phyloP scores from a whole-genome alignment of 2,888 invertebrate genomes.

The Norana najaformis region DNA sequence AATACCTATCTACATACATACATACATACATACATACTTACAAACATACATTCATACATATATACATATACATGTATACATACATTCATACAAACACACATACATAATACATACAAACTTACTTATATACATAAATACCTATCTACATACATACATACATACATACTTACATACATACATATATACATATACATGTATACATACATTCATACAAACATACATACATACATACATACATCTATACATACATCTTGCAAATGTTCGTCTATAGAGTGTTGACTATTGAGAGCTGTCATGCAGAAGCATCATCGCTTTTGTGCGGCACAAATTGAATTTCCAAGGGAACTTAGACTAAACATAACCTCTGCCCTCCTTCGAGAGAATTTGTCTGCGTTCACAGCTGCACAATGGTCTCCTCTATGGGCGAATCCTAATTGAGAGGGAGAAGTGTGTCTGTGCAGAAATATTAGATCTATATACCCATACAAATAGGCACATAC shows the following conservation, averaged over 20 bases:
- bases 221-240: too few relatives aligned
- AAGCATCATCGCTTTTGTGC: constrained; percentile 1
- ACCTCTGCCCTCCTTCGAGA: neutral
- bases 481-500: neutral
- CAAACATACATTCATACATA: neutral
- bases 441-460: neutral
- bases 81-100: neutral
- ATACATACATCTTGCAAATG: neutral
- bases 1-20: neutral
- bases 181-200: neutral
- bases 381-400: neutral
- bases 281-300: neutral
- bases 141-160: neutral
- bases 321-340: neutral
- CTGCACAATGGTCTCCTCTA: neutral
- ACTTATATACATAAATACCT: neutral
- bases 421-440: neutral
- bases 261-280: neutral
- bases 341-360: neutral
- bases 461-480: neutral
- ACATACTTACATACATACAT: neutral
- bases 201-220: neutral
- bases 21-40: neutral
- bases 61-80: neutral
- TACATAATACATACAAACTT: neutral